Evolutionary conservation across 2,797 vertebrate genomes (phyloP), one percentile per base, ranked within the genome.

Genomic region (Aselliscus stoliczkanus): DNA sequence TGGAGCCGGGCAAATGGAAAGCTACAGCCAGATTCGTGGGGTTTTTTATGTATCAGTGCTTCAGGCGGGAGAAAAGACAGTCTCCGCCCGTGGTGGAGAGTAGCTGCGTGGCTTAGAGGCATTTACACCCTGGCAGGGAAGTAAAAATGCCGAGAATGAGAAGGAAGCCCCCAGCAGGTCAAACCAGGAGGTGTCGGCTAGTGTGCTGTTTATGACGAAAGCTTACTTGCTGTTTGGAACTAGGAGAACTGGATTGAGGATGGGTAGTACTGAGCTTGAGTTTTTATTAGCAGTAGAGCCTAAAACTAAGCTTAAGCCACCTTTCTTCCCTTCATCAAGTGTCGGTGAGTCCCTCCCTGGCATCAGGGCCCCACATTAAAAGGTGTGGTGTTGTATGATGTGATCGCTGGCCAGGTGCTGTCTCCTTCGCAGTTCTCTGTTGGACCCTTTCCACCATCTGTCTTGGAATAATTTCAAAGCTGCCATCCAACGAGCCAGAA

Each of bases 381-480:
- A 54, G 14, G 1, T 15, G 9, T 73, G 12, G 44, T 60, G 25
- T 76, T 47, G 2, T 88, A 4, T 42, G 70, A 31, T 5, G 4
- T 9, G 18, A 29, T 90, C 62, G 20, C n/a, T 17, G 20, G 58
- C 18, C 29, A 58, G 27, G 42, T 6, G 1, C n/a, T 29, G 7
- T 81, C 75, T 88, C 87, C 39, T 64, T 54, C 31, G 9, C 62
- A 4, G 70, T 67, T 84, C 6, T 69, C 62, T 82, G 11, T 80
- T 83, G 15, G 17, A 65, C 34, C 23, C 54, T 93, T 95, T 91
- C 47, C 29, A 87, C 0, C 6, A 21, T 81, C 34, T 90, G 1
- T 93, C 67, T 93, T 65, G 69, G 23, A 75, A 62, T 88, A 54
- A 58, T 90, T 79, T 90, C 72, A 73, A 56, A 89, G 42, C 80